A percentile compares a stretch with the other conserved stretches of the same genome.
phyloP scores from a whole-genome alignment of 2,888 invertebrate genomes.

The Thereva nobilitata region DNA sequence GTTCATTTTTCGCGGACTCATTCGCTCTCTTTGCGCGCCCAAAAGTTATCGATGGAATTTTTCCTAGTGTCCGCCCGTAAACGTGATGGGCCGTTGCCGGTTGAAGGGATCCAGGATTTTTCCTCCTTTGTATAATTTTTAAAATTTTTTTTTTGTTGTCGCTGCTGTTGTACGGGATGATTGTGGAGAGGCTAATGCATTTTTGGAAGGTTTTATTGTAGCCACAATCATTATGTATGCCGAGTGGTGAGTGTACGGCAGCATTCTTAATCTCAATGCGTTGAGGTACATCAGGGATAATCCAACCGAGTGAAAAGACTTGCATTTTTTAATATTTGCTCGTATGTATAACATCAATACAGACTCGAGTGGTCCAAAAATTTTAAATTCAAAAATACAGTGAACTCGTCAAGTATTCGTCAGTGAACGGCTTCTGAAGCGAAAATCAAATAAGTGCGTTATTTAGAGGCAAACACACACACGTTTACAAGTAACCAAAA shows the following conservation, averaged over 20 bases:
- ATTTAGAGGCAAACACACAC: too few relatives aligned
- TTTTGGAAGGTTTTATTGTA: conserved; percentile 31
- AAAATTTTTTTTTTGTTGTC: neutral
- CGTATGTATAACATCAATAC: too few relatives aligned
- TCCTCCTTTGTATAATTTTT: conserved; percentile 18
- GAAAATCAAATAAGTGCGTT: too few relatives aligned
- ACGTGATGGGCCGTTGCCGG: conserved; percentile 17
- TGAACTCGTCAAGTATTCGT: too few relatives aligned
- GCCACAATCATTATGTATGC: conserved; percentile 27
- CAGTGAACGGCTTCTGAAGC: too few relatives aligned
- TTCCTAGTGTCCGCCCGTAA: conserved; percentile 29
- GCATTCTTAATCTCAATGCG: too few relatives aligned
- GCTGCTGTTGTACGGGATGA: neutral
- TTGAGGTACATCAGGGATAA: too few relatives aligned
- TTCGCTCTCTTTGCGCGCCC: conserved; percentile 28
- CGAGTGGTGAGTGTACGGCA: neutral
- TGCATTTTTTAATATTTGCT: too few relatives aligned
- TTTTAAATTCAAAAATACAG: too few relatives aligned
- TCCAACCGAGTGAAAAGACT: too few relatives aligned
- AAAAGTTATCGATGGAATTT: conserved; percentile 35
- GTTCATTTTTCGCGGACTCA: conserved; percentile 33
- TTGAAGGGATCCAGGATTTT: conserved; percentile 11
- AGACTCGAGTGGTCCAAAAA: too few relatives aligned
- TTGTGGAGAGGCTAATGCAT: conserved; percentile 15
- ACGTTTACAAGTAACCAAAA: too few relatives aligned